A percentile compares a stretch with the other conserved stretches of the same genome.
These are phyloP conservation scores for Nomia melanderi DNA, from an alignment of 1,140 invertebrate genomes.

Conservation along the genomic window DNA sequence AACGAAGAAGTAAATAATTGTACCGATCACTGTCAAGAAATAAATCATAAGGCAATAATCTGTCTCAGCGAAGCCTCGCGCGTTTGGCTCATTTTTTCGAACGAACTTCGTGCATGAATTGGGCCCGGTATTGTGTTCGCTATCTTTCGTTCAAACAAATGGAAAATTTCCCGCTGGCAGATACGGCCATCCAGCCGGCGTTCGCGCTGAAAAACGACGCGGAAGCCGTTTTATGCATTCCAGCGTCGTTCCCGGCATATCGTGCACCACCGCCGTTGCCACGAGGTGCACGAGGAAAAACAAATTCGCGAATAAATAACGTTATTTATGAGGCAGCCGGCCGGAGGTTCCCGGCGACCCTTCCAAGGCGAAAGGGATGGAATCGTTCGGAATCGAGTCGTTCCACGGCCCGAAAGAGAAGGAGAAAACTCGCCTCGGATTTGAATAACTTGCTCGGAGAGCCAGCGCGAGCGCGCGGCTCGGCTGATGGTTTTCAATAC, in stretches of 20 bases:
- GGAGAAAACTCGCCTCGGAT: constrained; percentile 20
- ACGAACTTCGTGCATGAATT: not conserved
- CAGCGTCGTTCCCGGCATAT: constrained; percentile 30
- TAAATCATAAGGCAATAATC: too few species aligned
- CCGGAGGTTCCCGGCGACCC: constrained; percentile 10
- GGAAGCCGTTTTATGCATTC: constrained; percentile 48
- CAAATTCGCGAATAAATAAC: constrained; percentile 67
- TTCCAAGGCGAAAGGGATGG: constrained; percentile 14
- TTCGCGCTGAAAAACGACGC: constrained; percentile 8
- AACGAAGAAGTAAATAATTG: too few species aligned
- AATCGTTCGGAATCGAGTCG: constrained; percentile 31
- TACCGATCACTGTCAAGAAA: too few species aligned
- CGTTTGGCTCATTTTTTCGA: not conserved
- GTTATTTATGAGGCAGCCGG: constrained; percentile 57
- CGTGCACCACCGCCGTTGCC: not conserved
- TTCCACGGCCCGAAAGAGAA: constrained; percentile 1
- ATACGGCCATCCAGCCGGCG: too few species aligned
- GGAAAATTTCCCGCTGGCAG: not conserved
- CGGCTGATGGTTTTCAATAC: constrained; percentile 12
- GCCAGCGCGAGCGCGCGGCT: not conserved
- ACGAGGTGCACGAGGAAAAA: constrained; percentile 46
- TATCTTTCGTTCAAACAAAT: constrained; percentile 14
- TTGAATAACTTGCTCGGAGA: constrained; percentile 33
- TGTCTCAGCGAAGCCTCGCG: not conserved
- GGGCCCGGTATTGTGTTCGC: not conserved